Evolutionary conservation across 1,140 invertebrate genomes (phyloP).

Genomic region (Drosophila nasuta): DNA sequence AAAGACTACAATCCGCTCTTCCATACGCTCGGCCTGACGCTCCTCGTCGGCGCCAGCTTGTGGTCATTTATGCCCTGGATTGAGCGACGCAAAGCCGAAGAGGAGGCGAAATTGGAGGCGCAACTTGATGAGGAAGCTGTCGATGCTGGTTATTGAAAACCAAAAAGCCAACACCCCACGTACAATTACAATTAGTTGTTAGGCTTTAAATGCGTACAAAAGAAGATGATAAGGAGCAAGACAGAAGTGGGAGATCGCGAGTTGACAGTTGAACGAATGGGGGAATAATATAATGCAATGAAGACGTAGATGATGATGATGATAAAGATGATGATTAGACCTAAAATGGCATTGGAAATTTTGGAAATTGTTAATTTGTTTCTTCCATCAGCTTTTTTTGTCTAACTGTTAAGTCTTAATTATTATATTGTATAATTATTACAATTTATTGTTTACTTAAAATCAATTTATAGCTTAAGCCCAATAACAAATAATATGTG

Average conservation of each 20-base stretch:
- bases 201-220: slow-evolving; percentile 69
- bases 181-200: slow-evolving; percentile 73
- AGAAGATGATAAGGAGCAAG: slow-evolving; percentile 12
- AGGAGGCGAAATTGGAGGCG: slow-evolving; percentile 54
- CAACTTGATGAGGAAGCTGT: slow-evolving; percentile 63
- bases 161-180: slow-evolving; percentile 45
- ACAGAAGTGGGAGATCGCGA: slow-evolving; percentile 6
- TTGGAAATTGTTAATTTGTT: slow-evolving; percentile 70
- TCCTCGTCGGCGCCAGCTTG: slow-evolving; percentile 90
- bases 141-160: slow-evolving; percentile 48
- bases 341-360: slow-evolving; percentile 35
- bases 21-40: slow-evolving; percentile 89
- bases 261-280: slow-evolving; percentile 4
- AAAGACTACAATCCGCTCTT: slow-evolving; percentile 90
- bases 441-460: slow-evolving; percentile 73
- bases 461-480: slow-evolving; percentile 66
- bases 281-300: slow-evolving; percentile 11
- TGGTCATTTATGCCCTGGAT: slow-evolving; percentile 92
- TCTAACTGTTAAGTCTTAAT: slow-evolving; percentile 66
- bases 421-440: slow-evolving; percentile 69
- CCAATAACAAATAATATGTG: slow-evolving; percentile 34
- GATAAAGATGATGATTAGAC: neutral
- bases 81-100: slow-evolving; percentile 70
- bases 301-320: slow-evolving; percentile 10
- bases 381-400: slow-evolving; percentile 67